phyloP scores from a whole-genome alignment of 2,888 invertebrate species.

The Morpho helenor region DNA sequence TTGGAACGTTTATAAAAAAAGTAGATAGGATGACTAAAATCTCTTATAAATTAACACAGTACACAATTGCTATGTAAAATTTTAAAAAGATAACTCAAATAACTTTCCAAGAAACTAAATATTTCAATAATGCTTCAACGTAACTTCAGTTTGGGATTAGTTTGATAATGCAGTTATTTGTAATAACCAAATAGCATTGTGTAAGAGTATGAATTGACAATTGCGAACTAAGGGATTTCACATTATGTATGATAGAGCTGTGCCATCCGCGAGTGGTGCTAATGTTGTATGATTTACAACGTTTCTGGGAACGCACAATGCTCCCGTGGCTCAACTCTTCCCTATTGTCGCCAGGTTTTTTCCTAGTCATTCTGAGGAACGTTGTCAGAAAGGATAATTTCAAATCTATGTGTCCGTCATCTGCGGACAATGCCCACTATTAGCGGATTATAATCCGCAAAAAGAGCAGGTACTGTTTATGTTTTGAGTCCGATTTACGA shows the following conservation, averaged over 20 bases:
- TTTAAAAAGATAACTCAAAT: not conserved
- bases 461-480: slow-evolving; percentile 66
- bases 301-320: slow-evolving; percentile 51
- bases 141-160: slow-evolving; percentile 41
- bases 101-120: slow-evolving; percentile 36
- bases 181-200: slow-evolving; percentile 44
- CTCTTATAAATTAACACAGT: too few relatives aligned
- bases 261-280: slow-evolving; percentile 27
- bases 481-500: slow-evolving; percentile 26
- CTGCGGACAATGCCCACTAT: slow-evolving; percentile 75
- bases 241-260: slow-evolving; percentile 40
- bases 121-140: slow-evolving; percentile 29
- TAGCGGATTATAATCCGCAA: slow-evolving; percentile 72
- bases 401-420: slow-evolving; percentile 55
- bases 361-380: slow-evolving; percentile 33
- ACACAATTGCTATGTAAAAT: too few relatives aligned
- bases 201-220: slow-evolving; percentile 44
- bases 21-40: too few relatives aligned
- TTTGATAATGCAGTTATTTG: slow-evolving; percentile 47
- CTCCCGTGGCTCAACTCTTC: slow-evolving; percentile 57
- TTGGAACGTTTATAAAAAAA: too few relatives aligned
- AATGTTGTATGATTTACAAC: slow-evolving; percentile 53
- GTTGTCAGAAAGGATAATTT: slow-evolving; percentile 41
- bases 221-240: slow-evolving; percentile 40
- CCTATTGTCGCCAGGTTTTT: slow-evolving; percentile 49